Conservation (phyloP, 2,888 invertebrate species). For the Ophion obscuratus region DNA sequence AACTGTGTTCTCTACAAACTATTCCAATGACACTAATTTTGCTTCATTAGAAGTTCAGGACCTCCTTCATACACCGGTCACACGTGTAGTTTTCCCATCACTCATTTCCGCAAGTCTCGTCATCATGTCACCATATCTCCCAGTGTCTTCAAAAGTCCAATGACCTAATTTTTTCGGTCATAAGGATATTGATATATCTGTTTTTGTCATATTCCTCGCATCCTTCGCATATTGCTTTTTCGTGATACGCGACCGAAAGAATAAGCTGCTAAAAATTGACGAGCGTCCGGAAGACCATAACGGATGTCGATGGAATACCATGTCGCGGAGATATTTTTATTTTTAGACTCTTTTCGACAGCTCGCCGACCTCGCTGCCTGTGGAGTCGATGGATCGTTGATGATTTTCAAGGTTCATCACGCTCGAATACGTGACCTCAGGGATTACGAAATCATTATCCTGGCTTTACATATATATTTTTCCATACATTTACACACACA, state of each 20-base stretch:
- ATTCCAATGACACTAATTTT: no score
- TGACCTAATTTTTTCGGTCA: background rate
- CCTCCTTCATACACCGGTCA: background rate
- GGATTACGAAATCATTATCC: constrained; percentile 14
- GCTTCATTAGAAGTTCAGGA: no score
- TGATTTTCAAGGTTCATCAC: constrained; percentile 20
- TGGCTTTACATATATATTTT: background rate
- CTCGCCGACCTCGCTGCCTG: constrained; percentile 6
- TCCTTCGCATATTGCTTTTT: background rate
- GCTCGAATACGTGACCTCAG: constrained; percentile 6
- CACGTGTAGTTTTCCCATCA: background rate
- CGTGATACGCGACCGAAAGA: no score
- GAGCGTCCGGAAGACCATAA: constrained; percentile 31
- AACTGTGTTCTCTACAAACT: no score
- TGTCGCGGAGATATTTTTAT: background rate
- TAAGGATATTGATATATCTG: background rate
- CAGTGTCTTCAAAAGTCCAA: background rate
- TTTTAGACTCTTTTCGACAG: background rate
- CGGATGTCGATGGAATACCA: constrained; percentile 20
- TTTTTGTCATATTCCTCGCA: background rate
- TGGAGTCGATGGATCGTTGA: constrained; percentile 13
- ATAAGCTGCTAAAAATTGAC: background rate
- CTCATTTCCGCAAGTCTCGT: background rate
- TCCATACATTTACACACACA: background rate
- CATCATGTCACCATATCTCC: background rate